These are phyloP conservation scores for Rotaria socialis DNA, from an alignment of 2,888 invertebrate genomes.

Conservation along the genomic window DNA sequence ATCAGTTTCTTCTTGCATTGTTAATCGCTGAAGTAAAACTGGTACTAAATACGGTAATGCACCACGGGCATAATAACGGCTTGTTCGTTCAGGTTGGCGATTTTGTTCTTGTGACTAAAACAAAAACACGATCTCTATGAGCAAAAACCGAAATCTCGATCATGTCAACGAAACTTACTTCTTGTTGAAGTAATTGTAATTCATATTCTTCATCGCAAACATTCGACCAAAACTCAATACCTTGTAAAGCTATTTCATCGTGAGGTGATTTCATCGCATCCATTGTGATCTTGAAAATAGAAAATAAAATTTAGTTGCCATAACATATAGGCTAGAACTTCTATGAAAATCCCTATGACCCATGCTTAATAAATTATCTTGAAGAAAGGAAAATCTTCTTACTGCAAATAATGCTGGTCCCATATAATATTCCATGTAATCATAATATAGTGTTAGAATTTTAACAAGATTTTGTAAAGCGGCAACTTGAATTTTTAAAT, in stretches of 20 bases:
- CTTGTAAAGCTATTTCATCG: conserved; percentile 91
- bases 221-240: conserved; percentile 99
- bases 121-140: too few relatives aligned
- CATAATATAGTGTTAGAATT: conserved; percentile 94
- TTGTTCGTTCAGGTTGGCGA: conserved; percentile 84
- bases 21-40: conserved; percentile 84
- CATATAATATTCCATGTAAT: conserved; percentile 99
- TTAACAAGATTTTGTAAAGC: conserved; percentile 91
- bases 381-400: not conserved
- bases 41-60: conserved; percentile 90
- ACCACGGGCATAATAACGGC: conserved; percentile 94
- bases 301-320: not conserved
- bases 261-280: conserved; percentile 95
- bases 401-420: conserved; percentile 85
- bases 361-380: too few relatives aligned
- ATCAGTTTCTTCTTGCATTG: conserved; percentile 76
- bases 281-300: conserved; percentile 71
- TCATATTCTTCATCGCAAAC: conserved; percentile 99
- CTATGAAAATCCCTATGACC: too few relatives aligned
- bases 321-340: too few relatives aligned
- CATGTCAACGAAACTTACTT: not conserved
- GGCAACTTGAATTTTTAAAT: conserved; percentile 88
- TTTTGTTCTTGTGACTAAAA: conserved; percentile 76
- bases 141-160: not conserved
- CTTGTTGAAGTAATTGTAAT: conserved; percentile 64